Conservation (phyloP, 2,113 vertebrate species). For the Oreochromis niloticus region DNA sequence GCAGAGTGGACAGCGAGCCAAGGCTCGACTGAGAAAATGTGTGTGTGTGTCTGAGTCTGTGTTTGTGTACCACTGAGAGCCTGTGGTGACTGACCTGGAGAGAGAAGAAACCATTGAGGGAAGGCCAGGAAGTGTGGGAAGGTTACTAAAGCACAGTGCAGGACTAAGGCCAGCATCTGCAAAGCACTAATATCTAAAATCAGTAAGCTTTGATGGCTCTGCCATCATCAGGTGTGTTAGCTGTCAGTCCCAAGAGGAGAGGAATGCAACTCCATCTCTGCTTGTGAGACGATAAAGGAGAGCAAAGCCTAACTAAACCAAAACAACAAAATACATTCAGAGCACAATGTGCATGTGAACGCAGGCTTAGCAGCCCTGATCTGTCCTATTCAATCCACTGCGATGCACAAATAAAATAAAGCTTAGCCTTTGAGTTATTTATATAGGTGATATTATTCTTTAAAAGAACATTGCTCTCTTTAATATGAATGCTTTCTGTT, state of each 20-base stretch:
- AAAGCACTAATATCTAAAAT: constrained; percentile 48
- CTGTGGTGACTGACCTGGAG: constrained; percentile 23
- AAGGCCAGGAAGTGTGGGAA: constrained; percentile 27
- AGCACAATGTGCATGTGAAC: background rate
- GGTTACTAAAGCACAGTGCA: constrained; percentile 34
- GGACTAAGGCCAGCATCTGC: constrained; percentile 33
- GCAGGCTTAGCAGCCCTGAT: background rate
- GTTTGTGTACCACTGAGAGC: background rate
- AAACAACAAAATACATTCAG: background rate
- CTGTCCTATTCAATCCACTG: background rate
- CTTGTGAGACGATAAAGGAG: background rate
- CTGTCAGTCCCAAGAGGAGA: constrained; percentile 19
- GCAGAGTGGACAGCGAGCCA: constrained; percentile 37
- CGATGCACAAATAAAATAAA: background rate
- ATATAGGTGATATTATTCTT: background rate
- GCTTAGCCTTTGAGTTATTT: rapidly evolving
- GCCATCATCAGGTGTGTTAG: background rate
- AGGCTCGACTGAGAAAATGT: constrained; percentile 32
- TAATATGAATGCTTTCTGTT: background rate
- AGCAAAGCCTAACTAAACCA: background rate
- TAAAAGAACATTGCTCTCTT: background rate
- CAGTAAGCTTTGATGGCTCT: constrained; percentile 31
- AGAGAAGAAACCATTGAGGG: constrained; percentile 34
- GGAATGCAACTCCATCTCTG: constrained; percentile 11
- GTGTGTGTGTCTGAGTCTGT: background rate